These are phyloP conservation scores for Cheilosia variabilis DNA, from an alignment of 2,888 invertebrate genomes.

Conservation along the genomic window DNA sequence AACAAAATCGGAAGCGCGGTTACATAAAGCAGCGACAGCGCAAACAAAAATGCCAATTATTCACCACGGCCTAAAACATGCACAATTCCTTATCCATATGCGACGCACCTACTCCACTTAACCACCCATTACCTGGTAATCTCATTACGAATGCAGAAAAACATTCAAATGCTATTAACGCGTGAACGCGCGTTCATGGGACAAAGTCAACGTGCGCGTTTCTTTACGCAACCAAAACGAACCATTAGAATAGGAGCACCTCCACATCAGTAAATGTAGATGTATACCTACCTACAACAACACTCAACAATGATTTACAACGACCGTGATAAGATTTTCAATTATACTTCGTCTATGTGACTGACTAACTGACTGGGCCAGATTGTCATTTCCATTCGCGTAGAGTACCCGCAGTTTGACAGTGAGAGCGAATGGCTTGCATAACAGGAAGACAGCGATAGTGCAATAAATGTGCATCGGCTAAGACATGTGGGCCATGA, in stretches of 20 bases:
- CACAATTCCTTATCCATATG: constrained; percentile 30
- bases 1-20: neutral
- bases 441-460: constrained; percentile 57
- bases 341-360: constrained; percentile 43
- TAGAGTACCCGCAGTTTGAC: constrained; percentile 33
- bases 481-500: constrained; percentile 46
- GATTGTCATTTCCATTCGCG: constrained; percentile 37
- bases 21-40: neutral
- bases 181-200: constrained; percentile 15
- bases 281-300: constrained; percentile 8
- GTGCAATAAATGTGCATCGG: constrained; percentile 30
- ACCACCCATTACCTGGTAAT: constrained; percentile 44
- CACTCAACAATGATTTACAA: constrained; percentile 59
- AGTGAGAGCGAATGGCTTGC: constrained; percentile 54
- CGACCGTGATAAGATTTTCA: constrained; percentile 68
- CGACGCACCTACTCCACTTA: constrained; percentile 49
- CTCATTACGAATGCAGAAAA: constrained; percentile 27
- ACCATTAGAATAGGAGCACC: constrained; percentile 18
- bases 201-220: constrained; percentile 36
- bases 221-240: constrained; percentile 46
- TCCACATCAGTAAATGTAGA: constrained; percentile 1
- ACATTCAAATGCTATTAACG: constrained; percentile 19
- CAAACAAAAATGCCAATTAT: constrained; percentile 1
- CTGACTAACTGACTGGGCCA: constrained; percentile 38
- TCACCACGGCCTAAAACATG: constrained; percentile 34